phyloP scores from a whole-genome alignment of 1,140 invertebrate genomes.

The Eurytemora carolleeae region DNA sequence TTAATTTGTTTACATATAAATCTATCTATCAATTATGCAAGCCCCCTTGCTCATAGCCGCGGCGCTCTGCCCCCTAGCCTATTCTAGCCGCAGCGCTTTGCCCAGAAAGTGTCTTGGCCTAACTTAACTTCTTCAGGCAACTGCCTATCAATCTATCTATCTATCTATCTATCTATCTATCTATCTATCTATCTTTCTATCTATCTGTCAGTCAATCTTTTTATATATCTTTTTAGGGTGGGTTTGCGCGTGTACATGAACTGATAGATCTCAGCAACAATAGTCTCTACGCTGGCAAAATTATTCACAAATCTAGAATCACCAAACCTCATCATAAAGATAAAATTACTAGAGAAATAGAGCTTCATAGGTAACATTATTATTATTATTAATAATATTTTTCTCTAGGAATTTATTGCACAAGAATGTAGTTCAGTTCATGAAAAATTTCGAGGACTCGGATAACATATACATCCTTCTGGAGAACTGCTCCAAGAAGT shows the following conservation, averaged over 20 bases:
- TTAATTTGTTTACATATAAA: too few species aligned
- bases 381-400: not conserved
- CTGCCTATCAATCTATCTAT: too few species aligned
- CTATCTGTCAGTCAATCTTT: too few species aligned
- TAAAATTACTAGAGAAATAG: conserved; percentile 29
- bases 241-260: conserved; percentile 50
- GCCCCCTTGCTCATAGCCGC: too few species aligned
- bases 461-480: conserved; percentile 42
- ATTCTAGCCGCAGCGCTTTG: too few species aligned
- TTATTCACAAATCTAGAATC: conserved; percentile 45
- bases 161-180: too few species aligned
- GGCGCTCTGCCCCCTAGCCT: too few species aligned
- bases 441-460: conserved; percentile 38
- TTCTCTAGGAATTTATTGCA: conserved; percentile 30
- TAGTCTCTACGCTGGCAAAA: conserved; percentile 45
- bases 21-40: too few species aligned
- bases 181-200: too few species aligned
- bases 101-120: too few species aligned
- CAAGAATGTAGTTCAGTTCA: conserved; percentile 39
- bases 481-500: conserved; percentile 39
- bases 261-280: conserved; percentile 38
- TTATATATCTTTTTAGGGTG: conserved; percentile 34
- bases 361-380: not conserved
- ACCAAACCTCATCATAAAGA: conserved; percentile 43
- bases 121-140: too few species aligned